A percentile compares a stretch with the other conserved stretches of the same genome.
Evolutionary conservation across 2,113 vertebrate species (phyloP).

Genomic region (Isurus oxyrinchus): DNA sequence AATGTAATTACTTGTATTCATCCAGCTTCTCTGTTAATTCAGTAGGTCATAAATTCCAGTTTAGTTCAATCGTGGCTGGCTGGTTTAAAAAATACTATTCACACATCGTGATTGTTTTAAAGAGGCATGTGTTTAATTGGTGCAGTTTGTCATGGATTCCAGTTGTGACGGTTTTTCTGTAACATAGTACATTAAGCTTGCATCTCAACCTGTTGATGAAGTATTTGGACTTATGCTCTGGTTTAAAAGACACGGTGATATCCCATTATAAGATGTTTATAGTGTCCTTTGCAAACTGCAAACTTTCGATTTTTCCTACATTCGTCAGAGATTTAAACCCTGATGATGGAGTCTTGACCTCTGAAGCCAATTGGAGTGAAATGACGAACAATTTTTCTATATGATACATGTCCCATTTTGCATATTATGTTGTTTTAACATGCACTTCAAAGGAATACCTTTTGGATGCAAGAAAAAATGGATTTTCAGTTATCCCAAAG

Average conservation of each 20-base stretch:
- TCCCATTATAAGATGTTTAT: not conserved
- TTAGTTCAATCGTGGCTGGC: not conserved
- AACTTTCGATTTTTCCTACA: not conserved
- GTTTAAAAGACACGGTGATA: not conserved
- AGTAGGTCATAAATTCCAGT: slow-evolving; percentile 79
- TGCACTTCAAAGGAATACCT: not conserved
- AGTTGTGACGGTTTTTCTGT: not conserved
- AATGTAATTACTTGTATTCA: slow-evolving; percentile 94
- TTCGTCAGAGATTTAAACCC: not conserved
- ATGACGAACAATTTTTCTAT: not conserved
- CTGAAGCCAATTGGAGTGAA: not conserved
- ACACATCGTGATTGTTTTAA: not conserved
- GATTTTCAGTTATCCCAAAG: not conserved
- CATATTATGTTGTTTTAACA: not conserved
- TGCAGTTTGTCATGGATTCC: not conserved
- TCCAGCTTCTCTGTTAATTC: slow-evolving; percentile 93
- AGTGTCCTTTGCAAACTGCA: not conserved
- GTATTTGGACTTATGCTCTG: not conserved
- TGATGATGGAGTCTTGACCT: no score
- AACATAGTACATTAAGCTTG: not conserved
- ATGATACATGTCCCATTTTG: not conserved
- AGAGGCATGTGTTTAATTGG: slow-evolving; percentile 2
- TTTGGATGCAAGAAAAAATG: not conserved
- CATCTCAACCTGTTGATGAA: not conserved
- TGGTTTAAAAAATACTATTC: not conserved